Percentiles rank a stretch among this genome's conserved stretches.
These are phyloP conservation scores for Diachrysia chrysitis DNA, from an alignment of 2,888 invertebrate species.

Conservation along the genomic window DNA sequence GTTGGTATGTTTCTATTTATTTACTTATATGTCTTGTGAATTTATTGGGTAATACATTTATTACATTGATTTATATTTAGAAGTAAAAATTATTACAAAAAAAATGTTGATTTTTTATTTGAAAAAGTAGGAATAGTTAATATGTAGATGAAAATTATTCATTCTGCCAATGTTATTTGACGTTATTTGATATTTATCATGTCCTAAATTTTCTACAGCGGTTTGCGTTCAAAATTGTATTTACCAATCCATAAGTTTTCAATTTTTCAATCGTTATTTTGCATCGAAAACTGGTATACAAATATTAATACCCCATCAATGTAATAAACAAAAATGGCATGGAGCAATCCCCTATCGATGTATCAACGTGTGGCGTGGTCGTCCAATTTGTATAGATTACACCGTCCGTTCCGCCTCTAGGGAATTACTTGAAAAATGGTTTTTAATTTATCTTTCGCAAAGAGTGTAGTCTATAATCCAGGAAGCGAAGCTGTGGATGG, in stretches of 20 bases:
- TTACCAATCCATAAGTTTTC: constrained; percentile 39
- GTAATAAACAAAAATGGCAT: constrained; percentile 61
- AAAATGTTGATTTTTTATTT: background rate
- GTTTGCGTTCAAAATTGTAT: constrained; percentile 28
- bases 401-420: constrained; percentile 54
- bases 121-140: background rate
- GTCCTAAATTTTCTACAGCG: constrained; percentile 33
- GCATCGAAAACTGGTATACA: constrained; percentile 49
- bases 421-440: constrained; percentile 77
- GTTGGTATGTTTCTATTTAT: background rate
- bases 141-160: background rate
- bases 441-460: constrained; percentile 72
- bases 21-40: background rate
- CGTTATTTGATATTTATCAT: constrained; percentile 9
- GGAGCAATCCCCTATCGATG: constrained; percentile 65
- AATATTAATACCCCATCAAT: constrained; percentile 65
- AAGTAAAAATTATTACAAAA: background rate
- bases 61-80: background rate
- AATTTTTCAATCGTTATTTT: constrained; percentile 48
- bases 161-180: background rate
- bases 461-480: constrained; percentile 41
- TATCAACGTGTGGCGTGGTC: constrained; percentile 64
- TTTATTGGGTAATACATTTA: background rate
- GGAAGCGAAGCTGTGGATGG: constrained; percentile 25
- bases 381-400: constrained; percentile 76